These are phyloP conservation scores for Lanistes nyassanus DNA, from an alignment of 1,140 invertebrate genomes.

Conservation along the genomic window DNA sequence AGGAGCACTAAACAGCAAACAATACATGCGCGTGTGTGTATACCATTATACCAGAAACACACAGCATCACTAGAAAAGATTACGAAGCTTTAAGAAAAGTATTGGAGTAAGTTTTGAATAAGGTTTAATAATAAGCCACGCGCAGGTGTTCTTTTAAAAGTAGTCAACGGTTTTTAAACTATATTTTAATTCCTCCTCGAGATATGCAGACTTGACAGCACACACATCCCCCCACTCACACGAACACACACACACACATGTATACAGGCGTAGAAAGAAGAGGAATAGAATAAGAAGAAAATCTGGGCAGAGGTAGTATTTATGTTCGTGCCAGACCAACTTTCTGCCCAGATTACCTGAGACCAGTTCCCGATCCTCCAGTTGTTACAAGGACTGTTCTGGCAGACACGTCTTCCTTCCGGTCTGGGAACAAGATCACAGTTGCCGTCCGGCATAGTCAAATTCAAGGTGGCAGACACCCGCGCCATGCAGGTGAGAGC, in stretches of 20 bases:
- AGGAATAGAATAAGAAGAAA: background rate
- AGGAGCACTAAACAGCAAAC: constrained; percentile 70
- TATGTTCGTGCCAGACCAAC: background rate
- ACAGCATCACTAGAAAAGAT: too few relatives aligned
- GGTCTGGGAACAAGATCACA: constrained; percentile 72
- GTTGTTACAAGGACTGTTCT: constrained; percentile 73
- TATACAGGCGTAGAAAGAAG: background rate
- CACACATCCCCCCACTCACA: background rate
- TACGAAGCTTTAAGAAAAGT: too few relatives aligned
- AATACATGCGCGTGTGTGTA: too few relatives aligned
- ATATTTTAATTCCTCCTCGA: too few relatives aligned
- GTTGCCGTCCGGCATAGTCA: constrained; percentile 38
- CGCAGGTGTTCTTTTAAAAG: too few relatives aligned
- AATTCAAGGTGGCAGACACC: constrained; percentile 37
- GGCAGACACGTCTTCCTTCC: constrained; percentile 72
- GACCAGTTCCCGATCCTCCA: constrained; percentile 79
- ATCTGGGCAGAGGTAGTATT: background rate
- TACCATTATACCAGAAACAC: too few relatives aligned
- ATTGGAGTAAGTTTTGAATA: too few relatives aligned
- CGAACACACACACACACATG: background rate
- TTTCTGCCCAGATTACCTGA: background rate
- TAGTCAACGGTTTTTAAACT: too few relatives aligned
- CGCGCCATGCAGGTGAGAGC: constrained; percentile 59
- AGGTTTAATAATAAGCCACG: too few relatives aligned
- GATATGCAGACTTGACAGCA: too few relatives aligned